phyloP scores from a whole-genome alignment of 1,140 invertebrate genomes.

The Papilio glaucus region DNA sequence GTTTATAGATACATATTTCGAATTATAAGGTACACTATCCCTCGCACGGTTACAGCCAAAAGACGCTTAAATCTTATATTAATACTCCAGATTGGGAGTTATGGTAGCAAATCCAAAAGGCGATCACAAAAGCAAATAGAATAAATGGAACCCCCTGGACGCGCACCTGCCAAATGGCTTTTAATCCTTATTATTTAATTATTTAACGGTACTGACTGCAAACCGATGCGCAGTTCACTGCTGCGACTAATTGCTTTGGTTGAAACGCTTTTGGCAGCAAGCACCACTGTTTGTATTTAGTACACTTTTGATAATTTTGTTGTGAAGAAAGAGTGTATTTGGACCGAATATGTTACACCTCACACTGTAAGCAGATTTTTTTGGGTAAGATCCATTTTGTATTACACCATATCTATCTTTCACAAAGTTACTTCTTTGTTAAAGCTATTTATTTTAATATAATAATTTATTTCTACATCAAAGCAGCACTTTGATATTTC shows the following conservation, averaged over 20 bases:
- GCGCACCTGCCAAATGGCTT: slow-evolving; percentile 32
- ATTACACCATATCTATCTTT: slow-evolving; percentile 6
- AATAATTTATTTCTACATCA: slow-evolving; percentile 29
- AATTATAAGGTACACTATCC: not conserved
- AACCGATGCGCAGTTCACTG: slow-evolving; percentile 35
- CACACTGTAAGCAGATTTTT: not conserved
- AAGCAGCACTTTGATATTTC: slow-evolving; percentile 31
- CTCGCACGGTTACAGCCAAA: not conserved
- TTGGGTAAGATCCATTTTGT: not conserved
- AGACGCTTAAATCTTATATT: slow-evolving; percentile 21
- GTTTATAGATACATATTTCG: slow-evolving; percentile 13
- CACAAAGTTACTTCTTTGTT: not conserved
- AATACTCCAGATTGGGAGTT: slow-evolving; percentile 23
- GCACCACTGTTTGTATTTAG: slow-evolving; percentile 30
- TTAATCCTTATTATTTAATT: slow-evolving; percentile 33
- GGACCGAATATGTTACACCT: slow-evolving; percentile 14
- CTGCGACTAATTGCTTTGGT: slow-evolving; percentile 37
- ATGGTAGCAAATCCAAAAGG: slow-evolving; percentile 23
- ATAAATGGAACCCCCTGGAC: slow-evolving; percentile 29
- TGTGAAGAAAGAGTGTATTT: not conserved
- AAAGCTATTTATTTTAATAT: slow-evolving; percentile 24
- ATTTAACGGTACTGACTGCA: slow-evolving; percentile 33
- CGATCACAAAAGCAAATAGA: slow-evolving; percentile 35
- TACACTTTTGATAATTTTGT: slow-evolving; percentile 27
- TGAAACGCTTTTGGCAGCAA: slow-evolving; percentile 36